Evolutionary conservation across 1,140 invertebrate species (phyloP).

Genomic region (Caerostris extrusa): DNA sequence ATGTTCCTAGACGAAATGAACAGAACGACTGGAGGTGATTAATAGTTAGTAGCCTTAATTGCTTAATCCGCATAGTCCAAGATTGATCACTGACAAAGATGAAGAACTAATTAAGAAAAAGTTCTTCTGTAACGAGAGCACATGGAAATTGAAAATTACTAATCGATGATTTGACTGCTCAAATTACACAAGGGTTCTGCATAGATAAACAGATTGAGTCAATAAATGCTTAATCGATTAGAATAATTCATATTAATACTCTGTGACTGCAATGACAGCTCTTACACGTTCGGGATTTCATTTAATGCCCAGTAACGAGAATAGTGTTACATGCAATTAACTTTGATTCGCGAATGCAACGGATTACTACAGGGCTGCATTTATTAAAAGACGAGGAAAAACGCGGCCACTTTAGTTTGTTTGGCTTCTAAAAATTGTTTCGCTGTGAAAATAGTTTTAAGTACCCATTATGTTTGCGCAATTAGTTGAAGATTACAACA

Average conservation of each 20-base stretch:
- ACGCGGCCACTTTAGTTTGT: background rate
- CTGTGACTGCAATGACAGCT: background rate
- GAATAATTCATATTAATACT: slow-evolving; percentile 52
- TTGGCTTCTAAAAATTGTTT: background rate
- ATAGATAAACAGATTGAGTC: slow-evolving; percentile 22
- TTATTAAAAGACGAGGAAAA: background rate
- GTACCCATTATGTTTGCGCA: background rate
- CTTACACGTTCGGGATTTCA: background rate
- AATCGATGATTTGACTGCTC: slow-evolving; percentile 22
- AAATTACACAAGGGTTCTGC: background rate
- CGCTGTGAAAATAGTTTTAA: background rate
- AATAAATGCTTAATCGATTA: slow-evolving; percentile 57
- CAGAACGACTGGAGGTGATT: slow-evolving; percentile 6
- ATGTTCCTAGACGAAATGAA: background rate
- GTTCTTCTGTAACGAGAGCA: background rate
- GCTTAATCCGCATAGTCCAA: background rate
- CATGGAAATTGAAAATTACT: slow-evolving; percentile 17
- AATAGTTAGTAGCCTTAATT: slow-evolving; percentile 37
- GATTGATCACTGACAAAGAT: background rate
- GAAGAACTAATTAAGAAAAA: slow-evolving; percentile 43
- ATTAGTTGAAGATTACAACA: background rate
- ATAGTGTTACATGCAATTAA: slow-evolving; percentile 23
- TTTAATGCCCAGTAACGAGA: background rate
- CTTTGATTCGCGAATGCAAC: slow-evolving; percentile 22
- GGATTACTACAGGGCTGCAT: background rate